Evolutionary conservation across 2,888 invertebrate genomes (phyloP).

Genomic region (Cryptus viduatorius): DNA sequence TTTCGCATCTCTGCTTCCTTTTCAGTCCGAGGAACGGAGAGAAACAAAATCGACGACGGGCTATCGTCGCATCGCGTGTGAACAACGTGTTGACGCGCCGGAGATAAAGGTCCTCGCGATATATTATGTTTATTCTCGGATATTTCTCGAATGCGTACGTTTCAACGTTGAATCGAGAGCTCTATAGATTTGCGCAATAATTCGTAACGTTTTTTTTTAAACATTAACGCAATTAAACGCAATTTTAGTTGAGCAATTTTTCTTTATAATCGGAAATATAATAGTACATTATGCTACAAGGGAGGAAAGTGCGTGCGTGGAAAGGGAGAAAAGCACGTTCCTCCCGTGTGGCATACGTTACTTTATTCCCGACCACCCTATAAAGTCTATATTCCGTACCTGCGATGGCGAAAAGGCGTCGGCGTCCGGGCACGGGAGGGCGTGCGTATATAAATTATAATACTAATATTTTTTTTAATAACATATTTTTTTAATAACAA

Average conservation of each 20-base stretch:
- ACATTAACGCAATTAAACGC: no score
- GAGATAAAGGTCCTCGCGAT: constrained; percentile 14
- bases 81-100: constrained; percentile 38
- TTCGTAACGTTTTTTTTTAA: constrained; percentile 43
- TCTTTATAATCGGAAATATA: background rate
- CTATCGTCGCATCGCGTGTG: constrained; percentile 21
- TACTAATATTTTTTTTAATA: no score
- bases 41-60: constrained; percentile 58
- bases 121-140: constrained; percentile 16
- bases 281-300: no score
- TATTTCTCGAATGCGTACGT: background rate
- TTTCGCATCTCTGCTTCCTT: constrained; percentile 57
- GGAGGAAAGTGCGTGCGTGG: no score
- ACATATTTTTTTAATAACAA: no score
- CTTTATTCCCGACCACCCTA: no score
- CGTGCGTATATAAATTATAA: no score
- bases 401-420: no score
- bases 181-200: background rate
- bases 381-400: no score
- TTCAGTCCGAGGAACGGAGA: constrained; percentile 34
- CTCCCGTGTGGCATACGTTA: no score
- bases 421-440: no score
- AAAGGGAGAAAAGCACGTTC: no score
- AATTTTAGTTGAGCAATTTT: background rate
- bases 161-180: background rate